A percentile compares a stretch with the other conserved stretches of the same genome.
These are phyloP conservation scores for Pocillopora meandrina DNA, from an alignment of 92 coral and sea anemone species.

Conservation along the genomic window DNA sequence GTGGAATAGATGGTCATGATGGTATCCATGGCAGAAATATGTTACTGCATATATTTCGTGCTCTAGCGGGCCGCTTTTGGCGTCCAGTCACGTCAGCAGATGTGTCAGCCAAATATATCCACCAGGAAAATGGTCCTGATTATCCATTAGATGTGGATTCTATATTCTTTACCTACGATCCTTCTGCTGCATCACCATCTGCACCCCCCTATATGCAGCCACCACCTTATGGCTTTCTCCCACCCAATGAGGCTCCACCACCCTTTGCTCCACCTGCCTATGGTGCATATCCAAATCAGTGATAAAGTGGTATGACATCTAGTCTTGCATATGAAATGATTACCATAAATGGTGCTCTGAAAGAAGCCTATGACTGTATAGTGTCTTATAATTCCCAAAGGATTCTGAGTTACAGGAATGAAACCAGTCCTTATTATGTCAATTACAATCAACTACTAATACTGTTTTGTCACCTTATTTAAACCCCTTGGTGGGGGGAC, in stretches of 20 bases:
- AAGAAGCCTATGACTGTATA: no score
- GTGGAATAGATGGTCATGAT: slow-evolving; percentile 51
- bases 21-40: slow-evolving; percentile 58
- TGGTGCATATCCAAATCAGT: slow-evolving; percentile 15
- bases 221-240: slow-evolving; percentile 26
- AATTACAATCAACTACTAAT: no score
- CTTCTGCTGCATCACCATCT: background rate
- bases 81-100: slow-evolving; percentile 41
- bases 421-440: no score
- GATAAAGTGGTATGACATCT: background rate
- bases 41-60: slow-evolving; percentile 45
- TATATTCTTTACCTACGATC: slow-evolving; percentile 56
- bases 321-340: no score
- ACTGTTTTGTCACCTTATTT: no score
- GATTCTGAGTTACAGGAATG: no score
- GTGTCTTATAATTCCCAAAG: no score
- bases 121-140: slow-evolving; percentile 47
- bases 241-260: background rate
- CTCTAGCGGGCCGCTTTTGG: slow-evolving; percentile 51
- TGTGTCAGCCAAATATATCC: slow-evolving; percentile 66
- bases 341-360: no score
- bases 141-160: slow-evolving; percentile 66
- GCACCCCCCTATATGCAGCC: slow-evolving; percentile 24
- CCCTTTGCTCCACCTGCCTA: slow-evolving; percentile 32
- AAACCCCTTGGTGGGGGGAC: no score